phyloP scores from a whole-genome alignment of 2,888 invertebrate species.

The Oegoconia quadripuncta region DNA sequence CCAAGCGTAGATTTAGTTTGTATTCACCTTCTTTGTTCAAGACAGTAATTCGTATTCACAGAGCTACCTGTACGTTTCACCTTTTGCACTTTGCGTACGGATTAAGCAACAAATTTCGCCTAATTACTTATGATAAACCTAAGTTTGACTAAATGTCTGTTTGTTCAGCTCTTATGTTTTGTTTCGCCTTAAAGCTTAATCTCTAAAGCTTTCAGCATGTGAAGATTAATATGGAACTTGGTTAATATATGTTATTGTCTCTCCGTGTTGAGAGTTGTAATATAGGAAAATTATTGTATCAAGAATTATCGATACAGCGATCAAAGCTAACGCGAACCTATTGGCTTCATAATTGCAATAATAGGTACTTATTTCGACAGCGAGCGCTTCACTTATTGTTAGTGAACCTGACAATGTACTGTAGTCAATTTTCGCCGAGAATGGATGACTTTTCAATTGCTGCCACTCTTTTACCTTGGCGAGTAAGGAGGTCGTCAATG shows the following conservation, averaged over 20 bases:
- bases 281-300: not conserved
- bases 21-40: slow-evolving; percentile 28
- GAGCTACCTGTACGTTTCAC: slow-evolving; percentile 23
- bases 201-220: slow-evolving; percentile 5
- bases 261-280: too few species aligned
- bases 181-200: slow-evolving; percentile 3
- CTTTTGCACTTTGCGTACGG: slow-evolving; percentile 11
- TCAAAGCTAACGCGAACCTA: slow-evolving; percentile 37
- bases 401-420: slow-evolving; percentile 44
- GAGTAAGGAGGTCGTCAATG: slow-evolving; percentile 49
- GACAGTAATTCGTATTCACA: slow-evolving; percentile 30
- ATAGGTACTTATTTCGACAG: slow-evolving; percentile 50
- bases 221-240: not conserved
- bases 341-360: slow-evolving; percentile 45
- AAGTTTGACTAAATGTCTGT: slow-evolving; percentile 5
- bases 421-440: slow-evolving; percentile 38
- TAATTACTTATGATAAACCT: slow-evolving; percentile 5
- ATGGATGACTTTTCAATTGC: slow-evolving; percentile 74
- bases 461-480: slow-evolving; percentile 59
- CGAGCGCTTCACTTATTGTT: slow-evolving; percentile 45
- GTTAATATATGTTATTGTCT: too few species aligned
- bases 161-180: slow-evolving; percentile 2
- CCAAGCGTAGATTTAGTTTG: slow-evolving; percentile 26
- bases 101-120: slow-evolving; percentile 8
- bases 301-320: slow-evolving; percentile 28